Conservation (phyloP, 2,797 vertebrate genomes). For the Ctenopoma multispine region DNA sequence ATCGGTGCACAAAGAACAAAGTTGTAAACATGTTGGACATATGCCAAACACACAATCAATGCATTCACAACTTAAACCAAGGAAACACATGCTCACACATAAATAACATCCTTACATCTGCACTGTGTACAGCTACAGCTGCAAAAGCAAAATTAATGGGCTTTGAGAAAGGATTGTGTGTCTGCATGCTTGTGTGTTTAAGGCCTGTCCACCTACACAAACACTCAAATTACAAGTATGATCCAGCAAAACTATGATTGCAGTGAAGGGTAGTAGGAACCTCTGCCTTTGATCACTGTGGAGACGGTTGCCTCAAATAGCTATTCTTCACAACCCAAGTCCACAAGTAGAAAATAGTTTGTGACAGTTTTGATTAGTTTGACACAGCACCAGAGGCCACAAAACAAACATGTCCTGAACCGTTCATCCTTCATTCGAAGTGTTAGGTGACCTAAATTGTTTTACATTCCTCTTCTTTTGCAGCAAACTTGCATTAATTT, state of each 20-base stretch:
- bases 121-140: constrained; percentile 19
- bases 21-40: constrained; percentile 36
- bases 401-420: constrained; percentile 13
- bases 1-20: constrained; percentile 37
- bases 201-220: constrained; percentile 49
- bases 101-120: constrained; percentile 22
- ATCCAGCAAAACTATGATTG: constrained; percentile 44
- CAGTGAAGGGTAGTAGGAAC: constrained; percentile 38
- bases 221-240: constrained; percentile 64
- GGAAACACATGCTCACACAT: not conserved
- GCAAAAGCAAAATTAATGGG: constrained; percentile 32
- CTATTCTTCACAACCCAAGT: constrained; percentile 34
- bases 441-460: constrained; percentile 22
- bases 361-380: constrained; percentile 37
- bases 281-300: constrained; percentile 59
- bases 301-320: constrained; percentile 30
- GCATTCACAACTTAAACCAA: constrained; percentile 7
- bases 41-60: constrained; percentile 42
- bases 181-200: constrained; percentile 28
- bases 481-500: constrained; percentile 55
- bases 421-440: constrained; percentile 7
- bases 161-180: constrained; percentile 35
- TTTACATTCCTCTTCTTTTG: constrained; percentile 46
- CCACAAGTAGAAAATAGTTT: constrained; percentile 27
- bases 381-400: constrained; percentile 21